A percentile compares a stretch with the other conserved stretches of the same genome.
Evolutionary conservation across 1,140 invertebrate genomes (phyloP).

Genomic region (Musca domestica): DNA sequence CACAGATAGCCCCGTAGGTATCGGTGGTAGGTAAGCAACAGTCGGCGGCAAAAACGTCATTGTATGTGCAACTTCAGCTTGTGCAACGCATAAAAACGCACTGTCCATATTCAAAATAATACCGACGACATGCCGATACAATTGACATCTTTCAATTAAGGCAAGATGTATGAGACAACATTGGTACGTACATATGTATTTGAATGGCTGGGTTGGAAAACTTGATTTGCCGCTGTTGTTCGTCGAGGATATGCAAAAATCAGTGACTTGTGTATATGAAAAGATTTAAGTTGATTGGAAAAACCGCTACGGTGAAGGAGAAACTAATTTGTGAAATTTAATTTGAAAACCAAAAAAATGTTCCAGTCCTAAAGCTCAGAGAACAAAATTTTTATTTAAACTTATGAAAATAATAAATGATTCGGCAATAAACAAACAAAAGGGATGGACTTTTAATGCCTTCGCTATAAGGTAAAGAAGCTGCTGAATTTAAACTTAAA

Average conservation of each 20-base stretch:
- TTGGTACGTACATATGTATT: background rate
- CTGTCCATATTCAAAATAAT: conserved; percentile 1
- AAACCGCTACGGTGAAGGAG: no score
- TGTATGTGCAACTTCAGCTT: conserved; percentile 9
- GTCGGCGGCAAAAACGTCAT: conserved; percentile 2
- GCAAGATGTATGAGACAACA: conserved; percentile 23
- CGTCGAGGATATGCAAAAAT: conserved; percentile 20
- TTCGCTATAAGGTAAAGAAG: no score
- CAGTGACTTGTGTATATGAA: background rate
- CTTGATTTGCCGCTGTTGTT: background rate
- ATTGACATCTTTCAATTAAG: conserved; percentile 54
- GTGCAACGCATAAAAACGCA: conserved; percentile 20
- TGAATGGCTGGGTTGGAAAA: conserved; percentile 5
- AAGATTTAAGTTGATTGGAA: no score
- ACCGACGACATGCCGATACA: conserved; percentile 32
- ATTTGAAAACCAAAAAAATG: no score
- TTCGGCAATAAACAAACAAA: no score
- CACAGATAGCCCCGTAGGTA: conserved; percentile 20
- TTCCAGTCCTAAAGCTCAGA: no score
- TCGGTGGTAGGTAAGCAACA: background rate
- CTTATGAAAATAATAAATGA: no score
- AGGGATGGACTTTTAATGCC: no score
- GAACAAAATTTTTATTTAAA: no score
- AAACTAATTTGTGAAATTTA: no score
- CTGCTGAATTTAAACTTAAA: no score